Evolutionary conservation across 1,140 invertebrate species (phyloP).

Genomic region (Eufriesea mexicana): DNA sequence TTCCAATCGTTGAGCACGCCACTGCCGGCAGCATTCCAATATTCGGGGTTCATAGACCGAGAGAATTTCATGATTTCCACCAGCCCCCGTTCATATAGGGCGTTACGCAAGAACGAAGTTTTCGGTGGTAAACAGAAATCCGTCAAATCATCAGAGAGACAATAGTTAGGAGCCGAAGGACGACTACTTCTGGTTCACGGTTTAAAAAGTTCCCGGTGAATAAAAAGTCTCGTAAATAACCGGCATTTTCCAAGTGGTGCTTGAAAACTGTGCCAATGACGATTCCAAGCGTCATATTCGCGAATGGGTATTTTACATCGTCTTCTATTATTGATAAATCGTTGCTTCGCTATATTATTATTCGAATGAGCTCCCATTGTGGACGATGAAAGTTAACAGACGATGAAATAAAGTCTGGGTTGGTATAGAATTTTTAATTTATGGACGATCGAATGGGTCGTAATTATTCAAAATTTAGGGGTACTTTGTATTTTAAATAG

Average conservation of each 20-base stretch:
- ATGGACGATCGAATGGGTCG: too few relatives aligned
- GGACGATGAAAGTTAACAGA: too few relatives aligned
- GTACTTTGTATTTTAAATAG: too few relatives aligned
- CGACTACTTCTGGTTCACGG: neutral
- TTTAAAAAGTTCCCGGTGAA: neutral
- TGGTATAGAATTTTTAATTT: too few relatives aligned
- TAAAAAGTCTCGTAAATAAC: neutral
- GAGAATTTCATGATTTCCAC: slow-evolving; percentile 31
- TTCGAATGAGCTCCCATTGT: too few relatives aligned
- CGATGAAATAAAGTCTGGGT: too few relatives aligned
- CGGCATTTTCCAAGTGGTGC: neutral
- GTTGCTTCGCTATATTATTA: too few relatives aligned
- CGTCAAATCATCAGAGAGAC: slow-evolving; percentile 12
- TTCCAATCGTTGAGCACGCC: slow-evolving; percentile 23
- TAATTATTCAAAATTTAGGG: too few relatives aligned
- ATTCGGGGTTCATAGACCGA: slow-evolving; percentile 18
- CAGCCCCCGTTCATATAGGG: slow-evolving; percentile 3
- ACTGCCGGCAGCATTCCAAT: slow-evolving; percentile 22
- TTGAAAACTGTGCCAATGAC: neutral
- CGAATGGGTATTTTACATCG: neutral
- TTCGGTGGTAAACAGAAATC: slow-evolving; percentile 35
- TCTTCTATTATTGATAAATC: too few relatives aligned
- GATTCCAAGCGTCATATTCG: neutral
- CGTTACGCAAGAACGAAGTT: slow-evolving; percentile 27
- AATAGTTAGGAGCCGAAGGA: neutral